phyloP scores from a whole-genome alignment of 2,797 vertebrate genomes.

The Chrysocyon brachyurus region DNA sequence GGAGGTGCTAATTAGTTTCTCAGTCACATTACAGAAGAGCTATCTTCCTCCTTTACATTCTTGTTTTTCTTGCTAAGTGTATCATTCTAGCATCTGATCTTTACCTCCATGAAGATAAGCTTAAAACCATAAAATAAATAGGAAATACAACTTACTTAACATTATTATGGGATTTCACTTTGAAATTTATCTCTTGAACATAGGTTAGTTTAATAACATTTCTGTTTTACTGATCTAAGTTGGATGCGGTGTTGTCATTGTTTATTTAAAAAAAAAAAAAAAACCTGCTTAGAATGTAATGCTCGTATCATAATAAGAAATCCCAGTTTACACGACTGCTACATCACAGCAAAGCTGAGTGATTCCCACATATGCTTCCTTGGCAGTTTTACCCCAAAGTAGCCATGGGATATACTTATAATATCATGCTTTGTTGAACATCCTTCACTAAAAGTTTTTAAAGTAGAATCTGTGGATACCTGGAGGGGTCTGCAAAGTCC shows the following conservation, averaged over 20 bases:
- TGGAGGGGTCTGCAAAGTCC: background rate
- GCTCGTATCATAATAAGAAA: background rate
- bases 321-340: background rate
- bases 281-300: background rate
- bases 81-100: constrained; percentile 51
- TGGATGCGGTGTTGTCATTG: background rate
- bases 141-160: background rate
- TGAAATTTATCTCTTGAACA: constrained; percentile 5
- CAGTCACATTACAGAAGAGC: constrained; percentile 31
- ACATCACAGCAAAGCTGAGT: background rate
- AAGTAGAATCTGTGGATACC: background rate
- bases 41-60: background rate
- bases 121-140: constrained; percentile 48
- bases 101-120: constrained; percentile 14
- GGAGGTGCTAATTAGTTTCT: constrained; percentile 67
- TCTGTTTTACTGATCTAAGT: constrained; percentile 33
- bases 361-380: background rate
- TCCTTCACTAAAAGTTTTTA: background rate
- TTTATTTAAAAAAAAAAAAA: background rate
- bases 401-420: background rate
- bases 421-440: background rate
- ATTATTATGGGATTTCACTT: constrained; percentile 39
- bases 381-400: background rate
- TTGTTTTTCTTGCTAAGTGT: constrained; percentile 47
- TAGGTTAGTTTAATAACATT: constrained; percentile 31